A percentile compares a stretch with the other conserved stretches of the same genome.
Conservation (phyloP, 2,797 vertebrate genomes). For the Champsocephalus esox region DNA sequence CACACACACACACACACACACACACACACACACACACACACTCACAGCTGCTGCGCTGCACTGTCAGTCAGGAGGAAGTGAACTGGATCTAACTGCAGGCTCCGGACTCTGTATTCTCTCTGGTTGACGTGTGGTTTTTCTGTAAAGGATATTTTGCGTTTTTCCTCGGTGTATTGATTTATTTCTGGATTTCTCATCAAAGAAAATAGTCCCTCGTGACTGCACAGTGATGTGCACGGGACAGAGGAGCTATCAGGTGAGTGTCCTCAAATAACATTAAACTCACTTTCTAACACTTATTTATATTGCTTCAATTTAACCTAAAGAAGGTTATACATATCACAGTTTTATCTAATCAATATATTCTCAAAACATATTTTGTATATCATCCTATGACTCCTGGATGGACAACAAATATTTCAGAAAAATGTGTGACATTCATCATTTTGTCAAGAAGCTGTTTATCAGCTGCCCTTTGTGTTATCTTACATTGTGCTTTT, state of each 20-base stretch:
- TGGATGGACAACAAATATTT: not conserved
- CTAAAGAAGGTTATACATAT: too few species aligned
- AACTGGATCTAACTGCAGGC: conserved; percentile 42
- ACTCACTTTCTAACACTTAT: conserved; percentile 17
- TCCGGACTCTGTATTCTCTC: conserved; percentile 2
- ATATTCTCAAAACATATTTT: too few species aligned
- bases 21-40: not conserved
- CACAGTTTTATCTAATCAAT: too few species aligned
- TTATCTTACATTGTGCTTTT: not conserved
- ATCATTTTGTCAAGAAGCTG: conserved; percentile 4
- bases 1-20: not conserved
- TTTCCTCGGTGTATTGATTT: not conserved
- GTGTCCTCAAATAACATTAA: not conserved
- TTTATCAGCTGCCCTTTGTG: conserved; percentile 18
- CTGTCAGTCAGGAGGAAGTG: conserved; percentile 13
- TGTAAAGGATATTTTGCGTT: not conserved
- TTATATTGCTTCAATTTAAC: too few species aligned
- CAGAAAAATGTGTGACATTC: conserved; percentile 21
- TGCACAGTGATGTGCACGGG: conserved; percentile 3
- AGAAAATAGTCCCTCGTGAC: not conserved
- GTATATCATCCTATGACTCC: not conserved
- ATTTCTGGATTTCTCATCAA: not conserved
- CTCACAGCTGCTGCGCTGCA: conserved; percentile 44
- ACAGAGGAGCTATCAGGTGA: conserved; percentile 46
- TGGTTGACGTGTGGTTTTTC: not conserved